Evolutionary conservation across 2,113 vertebrate genomes (phyloP).

Genomic region (Sylvietta virens): DNA sequence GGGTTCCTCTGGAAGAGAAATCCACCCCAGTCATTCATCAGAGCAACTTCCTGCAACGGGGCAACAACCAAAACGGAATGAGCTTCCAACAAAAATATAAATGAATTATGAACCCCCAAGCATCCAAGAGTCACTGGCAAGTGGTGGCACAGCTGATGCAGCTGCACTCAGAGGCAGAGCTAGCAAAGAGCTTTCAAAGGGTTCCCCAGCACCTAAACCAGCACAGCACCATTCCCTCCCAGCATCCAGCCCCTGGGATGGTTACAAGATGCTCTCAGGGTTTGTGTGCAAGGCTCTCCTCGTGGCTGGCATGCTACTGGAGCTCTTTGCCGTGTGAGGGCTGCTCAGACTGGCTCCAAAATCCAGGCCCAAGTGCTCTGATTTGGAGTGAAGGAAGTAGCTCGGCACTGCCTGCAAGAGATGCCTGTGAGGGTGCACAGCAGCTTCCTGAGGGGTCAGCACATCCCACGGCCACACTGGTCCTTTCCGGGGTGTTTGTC

Average conservation of each 20-base stretch:
- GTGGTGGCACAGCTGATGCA: not conserved
- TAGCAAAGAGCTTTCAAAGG: not conserved
- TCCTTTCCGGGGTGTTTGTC: not conserved
- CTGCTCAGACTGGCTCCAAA: not conserved
- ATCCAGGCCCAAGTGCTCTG: not conserved
- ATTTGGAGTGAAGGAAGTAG: not conserved
- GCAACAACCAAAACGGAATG: slow-evolving; percentile 11
- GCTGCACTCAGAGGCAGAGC: not conserved
- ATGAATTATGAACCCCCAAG: slow-evolving; percentile 8
- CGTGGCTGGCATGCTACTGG: fast-evolving
- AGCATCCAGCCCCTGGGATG: not conserved
- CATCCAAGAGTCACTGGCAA: slow-evolving; percentile 1
- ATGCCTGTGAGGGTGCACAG: not conserved
- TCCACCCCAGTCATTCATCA: slow-evolving; percentile 54
- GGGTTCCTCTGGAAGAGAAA: slow-evolving; percentile 54
- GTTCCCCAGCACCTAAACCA: not conserved
- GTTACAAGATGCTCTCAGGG: not conserved
- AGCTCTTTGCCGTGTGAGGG: fast-evolving
- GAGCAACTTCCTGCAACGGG: slow-evolving; percentile 16
- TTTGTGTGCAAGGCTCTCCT: fast-evolving
- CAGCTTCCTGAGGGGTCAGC: not conserved
- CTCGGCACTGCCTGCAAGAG: not conserved
- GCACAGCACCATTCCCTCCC: not conserved
- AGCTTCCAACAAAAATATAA: slow-evolving; percentile 30
- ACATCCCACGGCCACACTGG: fast-evolving